A percentile compares a stretch with the other conserved stretches of the same genome.
Evolutionary conservation across 2,113 vertebrate genomes (phyloP).

Genomic region (Coregonus clupeaformis): DNA sequence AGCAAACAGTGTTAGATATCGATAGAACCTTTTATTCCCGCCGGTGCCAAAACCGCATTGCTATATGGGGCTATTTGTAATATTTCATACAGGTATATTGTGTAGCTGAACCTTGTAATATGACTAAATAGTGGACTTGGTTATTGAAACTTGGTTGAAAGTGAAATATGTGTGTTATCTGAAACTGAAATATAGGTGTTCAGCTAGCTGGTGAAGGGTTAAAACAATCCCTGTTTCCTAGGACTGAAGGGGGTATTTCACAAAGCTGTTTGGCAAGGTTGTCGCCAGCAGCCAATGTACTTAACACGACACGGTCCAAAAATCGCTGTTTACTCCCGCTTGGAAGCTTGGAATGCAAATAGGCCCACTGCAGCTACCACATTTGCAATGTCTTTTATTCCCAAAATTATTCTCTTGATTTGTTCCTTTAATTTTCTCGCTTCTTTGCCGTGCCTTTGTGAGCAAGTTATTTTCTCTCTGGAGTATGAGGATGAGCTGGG

Average conservation of each 20-base stretch:
- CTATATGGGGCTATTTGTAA: neutral
- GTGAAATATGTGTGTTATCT: neutral
- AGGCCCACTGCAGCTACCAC: conserved; percentile 33
- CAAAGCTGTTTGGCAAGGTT: conserved; percentile 59
- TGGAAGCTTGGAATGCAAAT: conserved; percentile 64
- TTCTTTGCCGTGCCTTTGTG: conserved; percentile 38
- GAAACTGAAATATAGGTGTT: neutral
- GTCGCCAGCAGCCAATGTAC: conserved; percentile 68
- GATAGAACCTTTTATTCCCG: neutral
- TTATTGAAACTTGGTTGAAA: neutral
- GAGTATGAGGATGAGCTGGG: neutral
- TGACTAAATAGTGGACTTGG: neutral
- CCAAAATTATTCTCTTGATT: conserved; percentile 54
- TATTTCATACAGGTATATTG: neutral
- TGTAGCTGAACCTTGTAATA: too few relatives aligned
- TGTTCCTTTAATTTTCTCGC: conserved; percentile 65
- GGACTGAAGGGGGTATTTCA: conserved; percentile 49
- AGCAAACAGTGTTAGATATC: conserved; percentile 59
- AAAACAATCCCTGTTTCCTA: conserved; percentile 49
- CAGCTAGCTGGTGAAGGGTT: neutral
- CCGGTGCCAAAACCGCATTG: neutral
- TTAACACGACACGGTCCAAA: conserved; percentile 73
- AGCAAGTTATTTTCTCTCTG: conserved; percentile 10
- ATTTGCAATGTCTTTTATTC: conserved; percentile 42
- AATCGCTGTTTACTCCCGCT: conserved; percentile 67